phyloP scores from a whole-genome alignment of 2,113 vertebrate genomes.

The Piaya cayana region DNA sequence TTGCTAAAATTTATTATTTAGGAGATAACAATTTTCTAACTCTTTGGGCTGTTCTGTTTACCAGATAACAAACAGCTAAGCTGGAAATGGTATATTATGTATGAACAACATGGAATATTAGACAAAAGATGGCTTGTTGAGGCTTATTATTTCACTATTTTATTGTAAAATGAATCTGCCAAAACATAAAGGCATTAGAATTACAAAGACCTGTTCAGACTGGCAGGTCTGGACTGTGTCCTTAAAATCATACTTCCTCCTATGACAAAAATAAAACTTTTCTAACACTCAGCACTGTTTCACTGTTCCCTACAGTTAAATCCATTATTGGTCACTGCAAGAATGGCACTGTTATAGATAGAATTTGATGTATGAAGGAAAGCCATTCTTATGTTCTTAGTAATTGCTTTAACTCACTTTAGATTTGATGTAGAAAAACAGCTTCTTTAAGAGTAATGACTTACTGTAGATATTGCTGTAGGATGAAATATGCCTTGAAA shows the following conservation, averaged over 20 bases:
- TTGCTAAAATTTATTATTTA: neutral
- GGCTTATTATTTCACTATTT: neutral
- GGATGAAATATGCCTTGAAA: neutral
- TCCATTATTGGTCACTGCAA: neutral
- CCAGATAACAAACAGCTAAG: neutral
- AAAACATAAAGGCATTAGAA: neutral
- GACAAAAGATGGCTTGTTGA: neutral
- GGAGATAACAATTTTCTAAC: conserved; percentile 15
- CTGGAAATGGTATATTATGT: neutral
- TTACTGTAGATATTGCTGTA: neutral
- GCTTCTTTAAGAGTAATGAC: neutral
- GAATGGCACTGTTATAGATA: neutral
- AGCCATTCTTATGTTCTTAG: neutral
- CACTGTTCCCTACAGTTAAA: neutral
- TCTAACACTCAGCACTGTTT: neutral
- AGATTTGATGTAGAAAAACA: neutral
- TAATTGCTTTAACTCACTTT: neutral
- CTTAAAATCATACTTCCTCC: neutral
- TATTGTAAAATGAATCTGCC: neutral
- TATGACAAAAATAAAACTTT: neutral
- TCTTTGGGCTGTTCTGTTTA: neutral
- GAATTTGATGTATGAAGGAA: neutral
- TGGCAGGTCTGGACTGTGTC: neutral
- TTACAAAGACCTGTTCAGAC: neutral
- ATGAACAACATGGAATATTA: neutral